phyloP scores from a whole-genome alignment of 2,797 vertebrate genomes.

The Lacerta bilineata region DNA sequence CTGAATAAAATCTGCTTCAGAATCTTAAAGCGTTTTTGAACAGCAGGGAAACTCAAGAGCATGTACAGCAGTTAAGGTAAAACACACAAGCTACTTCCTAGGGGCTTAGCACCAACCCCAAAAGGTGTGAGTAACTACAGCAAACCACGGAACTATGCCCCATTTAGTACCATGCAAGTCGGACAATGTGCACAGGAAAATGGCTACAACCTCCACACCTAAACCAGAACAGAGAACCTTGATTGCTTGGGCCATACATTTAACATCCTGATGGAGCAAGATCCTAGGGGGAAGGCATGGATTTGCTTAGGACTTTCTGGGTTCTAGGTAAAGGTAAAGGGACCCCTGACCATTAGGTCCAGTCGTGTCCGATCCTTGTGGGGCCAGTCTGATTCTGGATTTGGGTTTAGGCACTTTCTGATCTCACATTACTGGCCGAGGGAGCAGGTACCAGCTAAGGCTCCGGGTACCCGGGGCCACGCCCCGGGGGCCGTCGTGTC shows the following conservation, averaged over 20 bases:
- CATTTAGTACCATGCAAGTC: no score
- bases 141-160: neutral
- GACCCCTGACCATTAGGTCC: no score
- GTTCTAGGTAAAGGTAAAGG: neutral
- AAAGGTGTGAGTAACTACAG: neutral
- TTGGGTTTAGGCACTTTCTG: no score
- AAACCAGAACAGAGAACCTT: neutral
- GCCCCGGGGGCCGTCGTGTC: no score
- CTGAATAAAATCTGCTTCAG: neutral
- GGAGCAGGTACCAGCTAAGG: no score
- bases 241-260: neutral
- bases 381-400: no score
- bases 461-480: no score
- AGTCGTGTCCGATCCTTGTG: no score
- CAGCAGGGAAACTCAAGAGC: neutral
- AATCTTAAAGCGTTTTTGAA: neutral
- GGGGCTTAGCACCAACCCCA: neutral
- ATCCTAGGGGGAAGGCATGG: no score
- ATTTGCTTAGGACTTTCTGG: neutral
- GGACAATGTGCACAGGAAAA: neutral
- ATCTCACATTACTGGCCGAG: no score
- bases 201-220: neutral
- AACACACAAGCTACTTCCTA: neutral
- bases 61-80: neutral
- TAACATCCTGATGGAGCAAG: no score